phyloP scores from a whole-genome alignment of 2,113 vertebrate species.

The Dasyornis broadbenti region DNA sequence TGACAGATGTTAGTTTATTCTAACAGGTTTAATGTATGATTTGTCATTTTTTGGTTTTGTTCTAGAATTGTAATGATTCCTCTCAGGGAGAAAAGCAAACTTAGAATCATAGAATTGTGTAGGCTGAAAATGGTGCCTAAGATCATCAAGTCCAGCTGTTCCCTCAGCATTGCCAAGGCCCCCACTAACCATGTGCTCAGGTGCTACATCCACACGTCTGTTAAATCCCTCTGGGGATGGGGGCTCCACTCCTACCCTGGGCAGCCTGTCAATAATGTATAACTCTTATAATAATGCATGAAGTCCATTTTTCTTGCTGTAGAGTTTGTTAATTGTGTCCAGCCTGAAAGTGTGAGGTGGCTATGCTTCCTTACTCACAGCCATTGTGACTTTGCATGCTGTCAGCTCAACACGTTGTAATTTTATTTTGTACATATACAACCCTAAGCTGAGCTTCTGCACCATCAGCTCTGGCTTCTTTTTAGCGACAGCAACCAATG shows the following conservation, averaged over 20 bases:
- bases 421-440: neutral
- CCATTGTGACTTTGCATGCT: neutral
- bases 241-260: neutral
- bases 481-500: neutral
- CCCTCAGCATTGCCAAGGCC: neutral
- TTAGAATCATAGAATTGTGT: neutral
- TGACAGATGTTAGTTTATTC: neutral
- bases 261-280: neutral
- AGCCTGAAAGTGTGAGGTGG: neutral
- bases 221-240: neutral
- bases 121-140: neutral
- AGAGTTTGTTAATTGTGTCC: neutral
- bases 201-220: neutral
- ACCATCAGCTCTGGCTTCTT: neutral
- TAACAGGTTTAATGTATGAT: neutral
- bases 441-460: neutral
- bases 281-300: neutral
- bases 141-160: neutral
- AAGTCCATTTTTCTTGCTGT: neutral
- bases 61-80: neutral
- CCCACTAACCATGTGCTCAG: neutral
- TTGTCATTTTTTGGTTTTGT: neutral
- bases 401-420: neutral
- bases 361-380: neutral
- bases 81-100: neutral